These are phyloP conservation scores for Trisateles emortualis DNA, from an alignment of 2,888 invertebrate species.

Conservation along the genomic window DNA sequence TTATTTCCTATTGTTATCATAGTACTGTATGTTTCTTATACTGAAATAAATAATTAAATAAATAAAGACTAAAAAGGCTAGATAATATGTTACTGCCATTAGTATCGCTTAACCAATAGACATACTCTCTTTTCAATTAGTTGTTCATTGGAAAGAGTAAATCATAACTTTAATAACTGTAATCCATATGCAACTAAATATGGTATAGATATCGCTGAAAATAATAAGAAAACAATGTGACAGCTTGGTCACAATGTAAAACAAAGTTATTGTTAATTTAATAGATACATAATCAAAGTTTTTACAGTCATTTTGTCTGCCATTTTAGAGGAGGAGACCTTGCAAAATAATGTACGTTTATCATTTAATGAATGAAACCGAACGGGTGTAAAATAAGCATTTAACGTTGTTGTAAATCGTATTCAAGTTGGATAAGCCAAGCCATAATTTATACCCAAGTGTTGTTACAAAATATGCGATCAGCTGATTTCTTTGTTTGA, in stretches of 20 bases:
- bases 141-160: too few species aligned
- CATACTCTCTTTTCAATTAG: too few species aligned
- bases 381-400: slow-evolving; percentile 19
- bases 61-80: too few species aligned
- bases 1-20: too few species aligned
- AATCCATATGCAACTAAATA: too few species aligned
- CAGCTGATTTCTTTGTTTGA: slow-evolving; percentile 95
- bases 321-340: slow-evolving; percentile 68
- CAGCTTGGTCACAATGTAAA: background rate
- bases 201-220: background rate
- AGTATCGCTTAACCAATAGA: too few species aligned
- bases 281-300: background rate
- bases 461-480: slow-evolving; percentile 86
- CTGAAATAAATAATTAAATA: too few species aligned
- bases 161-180: too few species aligned
- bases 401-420: slow-evolving; percentile 16
- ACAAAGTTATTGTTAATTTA: background rate
- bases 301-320: slow-evolving; percentile 59
- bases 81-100: too few species aligned
- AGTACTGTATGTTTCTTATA: too few species aligned
- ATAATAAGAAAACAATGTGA: background rate
- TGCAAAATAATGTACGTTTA: slow-evolving; percentile 36
- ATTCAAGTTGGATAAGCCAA: slow-evolving; percentile 29
- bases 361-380: slow-evolving; percentile 7
- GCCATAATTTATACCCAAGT: slow-evolving; percentile 53